Evolutionary conservation across 2,797 vertebrate genomes (phyloP).

Genomic region (Lithobates pipiens): DNA sequence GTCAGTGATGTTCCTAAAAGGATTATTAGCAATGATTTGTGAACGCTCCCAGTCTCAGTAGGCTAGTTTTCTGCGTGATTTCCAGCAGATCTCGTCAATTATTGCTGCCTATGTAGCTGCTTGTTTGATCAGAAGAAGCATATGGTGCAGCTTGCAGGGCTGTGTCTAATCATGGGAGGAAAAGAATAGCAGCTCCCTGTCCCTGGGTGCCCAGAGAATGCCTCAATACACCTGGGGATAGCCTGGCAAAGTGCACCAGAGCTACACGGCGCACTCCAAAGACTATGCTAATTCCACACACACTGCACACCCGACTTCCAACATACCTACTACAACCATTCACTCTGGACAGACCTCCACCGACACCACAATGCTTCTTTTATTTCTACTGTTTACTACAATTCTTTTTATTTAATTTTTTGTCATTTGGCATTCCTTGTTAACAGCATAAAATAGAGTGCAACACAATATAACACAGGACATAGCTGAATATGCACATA

Average conservation of each 20-base stretch:
- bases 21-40: constrained; percentile 84
- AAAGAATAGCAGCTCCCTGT: constrained; percentile 69
- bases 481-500: no score
- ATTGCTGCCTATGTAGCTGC: constrained; percentile 77
- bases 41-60: constrained; percentile 81
- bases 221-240: constrained; percentile 67
- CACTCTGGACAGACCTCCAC: no score
- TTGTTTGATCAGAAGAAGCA: constrained; percentile 83
- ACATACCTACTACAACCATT: no score
- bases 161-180: constrained; percentile 70
- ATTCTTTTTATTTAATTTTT: no score
- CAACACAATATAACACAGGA: no score
- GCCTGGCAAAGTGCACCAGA: constrained; percentile 63
- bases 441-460: no score
- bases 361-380: no score
- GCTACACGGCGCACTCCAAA: constrained; percentile 39
- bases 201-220: constrained; percentile 66
- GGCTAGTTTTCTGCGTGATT: constrained; percentile 85
- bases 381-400: background rate
- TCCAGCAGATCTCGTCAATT: constrained; percentile 82
- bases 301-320: background rate
- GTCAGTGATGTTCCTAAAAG: constrained; percentile 77
- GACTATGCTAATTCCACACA: constrained; percentile 64
- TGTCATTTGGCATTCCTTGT: background rate
- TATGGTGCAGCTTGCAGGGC: constrained; percentile 79